These are phyloP conservation scores for Cyprinus carpio DNA, from an alignment of 2,113 vertebrate species.

Conservation along the genomic window DNA sequence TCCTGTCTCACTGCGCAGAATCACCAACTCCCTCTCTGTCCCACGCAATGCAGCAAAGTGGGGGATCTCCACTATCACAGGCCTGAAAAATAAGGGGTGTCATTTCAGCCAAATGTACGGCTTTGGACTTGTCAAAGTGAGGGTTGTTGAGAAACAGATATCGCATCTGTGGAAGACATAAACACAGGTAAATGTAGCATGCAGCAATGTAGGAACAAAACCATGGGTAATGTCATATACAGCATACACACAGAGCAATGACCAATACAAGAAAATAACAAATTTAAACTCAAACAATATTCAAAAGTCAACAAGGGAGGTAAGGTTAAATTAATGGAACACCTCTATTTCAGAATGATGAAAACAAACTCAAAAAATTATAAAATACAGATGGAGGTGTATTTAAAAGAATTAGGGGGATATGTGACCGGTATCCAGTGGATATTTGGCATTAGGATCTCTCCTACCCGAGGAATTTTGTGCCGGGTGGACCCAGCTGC, in stretches of 20 bases:
- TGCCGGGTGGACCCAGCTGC: constrained; percentile 99
- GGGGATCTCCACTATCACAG: constrained; percentile 98
- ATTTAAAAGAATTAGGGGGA: constrained; percentile 39
- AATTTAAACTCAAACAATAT: not conserved
- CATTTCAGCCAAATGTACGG: not conserved
- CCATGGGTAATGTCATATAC: not conserved
- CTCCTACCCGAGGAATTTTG: constrained; percentile 99
- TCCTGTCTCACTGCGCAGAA: constrained; percentile 92
- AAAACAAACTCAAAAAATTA: not conserved
- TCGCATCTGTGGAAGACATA: not conserved
- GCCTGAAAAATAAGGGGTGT: constrained; percentile 72
- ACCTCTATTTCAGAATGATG: constrained; percentile 2
- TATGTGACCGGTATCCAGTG: constrained; percentile 66
- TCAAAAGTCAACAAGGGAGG: not conserved
- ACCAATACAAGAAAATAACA: not conserved
- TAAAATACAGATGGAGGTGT: constrained; percentile 12
- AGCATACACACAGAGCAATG: not conserved
- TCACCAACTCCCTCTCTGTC: constrained; percentile 92
- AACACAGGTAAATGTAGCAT: constrained; percentile 20
- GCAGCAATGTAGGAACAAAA: not conserved
- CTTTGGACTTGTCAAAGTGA: not conserved
- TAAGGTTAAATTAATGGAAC: constrained; percentile 1
- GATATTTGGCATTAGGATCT: constrained; percentile 68
- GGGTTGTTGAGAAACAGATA: constrained; percentile 1
- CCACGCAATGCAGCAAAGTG: constrained; percentile 97